Evolutionary conservation across 2,113 vertebrate genomes (phyloP).

Genomic region (Morone saxatilis): DNA sequence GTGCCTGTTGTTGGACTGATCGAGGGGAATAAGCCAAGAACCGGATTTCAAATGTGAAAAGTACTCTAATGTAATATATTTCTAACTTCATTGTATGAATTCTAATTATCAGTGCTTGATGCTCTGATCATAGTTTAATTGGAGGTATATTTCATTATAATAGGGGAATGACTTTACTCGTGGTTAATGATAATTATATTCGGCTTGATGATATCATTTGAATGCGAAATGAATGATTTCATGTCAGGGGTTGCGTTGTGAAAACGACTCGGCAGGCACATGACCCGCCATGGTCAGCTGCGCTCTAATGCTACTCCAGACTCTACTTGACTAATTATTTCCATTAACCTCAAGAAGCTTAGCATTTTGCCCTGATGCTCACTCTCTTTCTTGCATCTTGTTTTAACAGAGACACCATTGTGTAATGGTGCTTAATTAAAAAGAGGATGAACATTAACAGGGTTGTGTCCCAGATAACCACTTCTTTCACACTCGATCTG

Average conservation of each 20-base stretch:
- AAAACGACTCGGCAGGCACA: slow-evolving; percentile 67
- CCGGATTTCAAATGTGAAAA: slow-evolving; percentile 86
- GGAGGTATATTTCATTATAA: slow-evolving; percentile 85
- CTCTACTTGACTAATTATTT: slow-evolving; percentile 79
- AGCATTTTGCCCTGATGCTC: slow-evolving; percentile 78
- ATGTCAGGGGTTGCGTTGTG: slow-evolving; percentile 73
- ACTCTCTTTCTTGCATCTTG: slow-evolving; percentile 77
- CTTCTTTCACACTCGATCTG: slow-evolving; percentile 49
- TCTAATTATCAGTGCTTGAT: slow-evolving; percentile 81
- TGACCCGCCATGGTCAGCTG: slow-evolving; percentile 76
- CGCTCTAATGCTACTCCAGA: slow-evolving; percentile 76
- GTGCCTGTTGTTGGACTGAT: slow-evolving; percentile 85
- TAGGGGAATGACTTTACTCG: slow-evolving; percentile 67
- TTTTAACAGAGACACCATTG: slow-evolving; percentile 79
- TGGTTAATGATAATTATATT: slow-evolving; percentile 73
- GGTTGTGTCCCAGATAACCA: slow-evolving; percentile 55
- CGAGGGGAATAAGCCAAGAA: slow-evolving; percentile 85
- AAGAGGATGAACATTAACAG: slow-evolving; percentile 69
- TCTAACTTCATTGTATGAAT: slow-evolving; percentile 85
- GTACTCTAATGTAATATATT: slow-evolving; percentile 87
- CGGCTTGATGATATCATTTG: slow-evolving; percentile 76
- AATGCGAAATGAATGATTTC: slow-evolving; percentile 81
- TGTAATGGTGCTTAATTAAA: slow-evolving; percentile 77
- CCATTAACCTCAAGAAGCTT: slow-evolving; percentile 83
- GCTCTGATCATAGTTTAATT: slow-evolving; percentile 86